phyloP scores from a whole-genome alignment of 2,888 invertebrate genomes.

The Pegoplata infirma region DNA sequence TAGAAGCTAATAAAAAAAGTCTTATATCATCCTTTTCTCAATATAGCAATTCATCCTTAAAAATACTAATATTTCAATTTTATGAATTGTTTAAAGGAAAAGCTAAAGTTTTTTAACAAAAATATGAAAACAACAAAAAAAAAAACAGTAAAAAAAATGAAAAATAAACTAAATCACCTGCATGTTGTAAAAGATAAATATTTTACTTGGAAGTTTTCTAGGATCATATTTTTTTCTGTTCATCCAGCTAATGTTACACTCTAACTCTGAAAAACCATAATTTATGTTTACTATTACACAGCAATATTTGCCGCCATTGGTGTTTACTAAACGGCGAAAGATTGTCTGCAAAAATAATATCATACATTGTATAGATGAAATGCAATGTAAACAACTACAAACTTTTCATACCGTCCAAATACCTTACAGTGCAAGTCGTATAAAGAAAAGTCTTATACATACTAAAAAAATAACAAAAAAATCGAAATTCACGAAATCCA shows the following conservation, averaged over 20 bases:
- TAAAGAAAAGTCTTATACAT: not conserved
- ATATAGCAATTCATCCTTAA: no score
- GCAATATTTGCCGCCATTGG: constrained; percentile 47
- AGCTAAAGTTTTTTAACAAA: not conserved
- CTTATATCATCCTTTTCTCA: no score
- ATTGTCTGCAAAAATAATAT: constrained; percentile 38
- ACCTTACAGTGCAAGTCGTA: not conserved
- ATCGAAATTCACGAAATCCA: constrained; percentile 19
- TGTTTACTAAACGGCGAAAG: constrained; percentile 55
- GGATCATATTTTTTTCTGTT: not conserved
- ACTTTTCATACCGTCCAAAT: not conserved
- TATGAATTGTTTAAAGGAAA: constrained; percentile 22
- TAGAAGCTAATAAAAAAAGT: no score
- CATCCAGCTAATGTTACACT: not conserved
- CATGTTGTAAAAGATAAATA: constrained; percentile 38
- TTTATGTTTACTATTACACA: constrained; percentile 45
- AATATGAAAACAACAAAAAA: not conserved
- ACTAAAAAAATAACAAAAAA: constrained; percentile 16
- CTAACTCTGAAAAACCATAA: constrained; percentile 17
- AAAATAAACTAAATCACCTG: constrained; percentile 40
- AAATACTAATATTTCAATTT: constrained; percentile 45
- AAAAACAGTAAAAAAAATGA: constrained; percentile 6
- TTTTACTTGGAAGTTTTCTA: constrained; percentile 11
- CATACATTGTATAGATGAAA: constrained; percentile 13
- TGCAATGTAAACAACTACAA: constrained; percentile 23